Evolutionary conservation across 2,888 invertebrate species (phyloP).

Genomic region (Lumbricus terrestris): DNA sequence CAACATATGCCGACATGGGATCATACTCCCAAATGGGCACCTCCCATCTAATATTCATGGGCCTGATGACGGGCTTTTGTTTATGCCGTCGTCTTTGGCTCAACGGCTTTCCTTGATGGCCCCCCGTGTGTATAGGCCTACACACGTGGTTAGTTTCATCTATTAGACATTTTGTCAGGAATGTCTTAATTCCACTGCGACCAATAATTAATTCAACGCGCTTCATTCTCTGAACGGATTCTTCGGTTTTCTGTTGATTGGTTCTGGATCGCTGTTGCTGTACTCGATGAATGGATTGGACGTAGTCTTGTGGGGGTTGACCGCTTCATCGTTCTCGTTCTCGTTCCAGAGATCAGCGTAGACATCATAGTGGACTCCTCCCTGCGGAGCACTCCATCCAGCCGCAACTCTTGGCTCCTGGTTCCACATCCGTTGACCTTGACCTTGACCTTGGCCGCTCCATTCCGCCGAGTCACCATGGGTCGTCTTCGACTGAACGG

Average conservation of each 20-base stretch:
- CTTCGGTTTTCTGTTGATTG: not conserved
- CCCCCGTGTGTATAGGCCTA: no score
- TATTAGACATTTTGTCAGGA: not conserved
- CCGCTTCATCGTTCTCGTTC: not conserved
- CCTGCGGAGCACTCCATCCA: not conserved
- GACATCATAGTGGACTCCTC: not conserved
- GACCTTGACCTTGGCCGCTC: not conserved
- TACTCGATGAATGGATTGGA: not conserved
- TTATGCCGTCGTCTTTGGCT: not conserved
- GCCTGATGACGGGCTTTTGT: not conserved
- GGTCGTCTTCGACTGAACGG: not conserved
- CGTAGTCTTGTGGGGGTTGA: not conserved
- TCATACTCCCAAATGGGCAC: no score
- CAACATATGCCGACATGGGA: no score
- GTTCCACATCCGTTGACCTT: not conserved
- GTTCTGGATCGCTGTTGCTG: not conserved
- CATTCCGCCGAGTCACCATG: not conserved
- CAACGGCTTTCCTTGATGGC: not conserved
- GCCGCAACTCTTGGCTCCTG: not conserved
- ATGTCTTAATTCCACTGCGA: not conserved
- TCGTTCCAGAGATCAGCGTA: not conserved
- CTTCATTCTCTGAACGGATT: slow-evolving; percentile 6
- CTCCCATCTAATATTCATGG: no score
- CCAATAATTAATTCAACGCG: not conserved
- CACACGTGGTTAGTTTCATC: no score